A percentile compares a stretch with the other conserved stretches of the same genome.
Evolutionary conservation across 2,888 invertebrate genomes (phyloP).

Genomic region (Pelosia muscerda): DNA sequence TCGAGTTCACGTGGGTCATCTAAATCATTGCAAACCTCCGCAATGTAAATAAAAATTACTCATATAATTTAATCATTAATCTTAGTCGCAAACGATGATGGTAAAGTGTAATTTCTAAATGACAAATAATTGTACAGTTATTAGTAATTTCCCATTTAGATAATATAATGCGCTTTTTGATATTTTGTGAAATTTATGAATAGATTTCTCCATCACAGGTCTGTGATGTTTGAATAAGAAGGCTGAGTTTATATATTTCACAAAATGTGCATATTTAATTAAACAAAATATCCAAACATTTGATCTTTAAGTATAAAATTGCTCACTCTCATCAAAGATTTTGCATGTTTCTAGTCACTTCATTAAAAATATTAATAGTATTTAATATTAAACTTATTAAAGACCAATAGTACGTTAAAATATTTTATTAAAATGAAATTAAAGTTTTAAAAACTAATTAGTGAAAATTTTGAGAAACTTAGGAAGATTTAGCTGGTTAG

Average conservation of each 20-base stretch:
- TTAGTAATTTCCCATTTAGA: conserved; percentile 59
- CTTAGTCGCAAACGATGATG: conserved; percentile 54
- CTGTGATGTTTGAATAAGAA: conserved; percentile 11
- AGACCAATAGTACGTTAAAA: conserved; percentile 82
- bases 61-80: conserved; percentile 45
- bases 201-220: conserved; percentile 4
- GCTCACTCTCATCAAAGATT: conserved; percentile 75
- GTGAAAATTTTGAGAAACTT: conserved; percentile 62
- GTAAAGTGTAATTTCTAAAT: conserved; percentile 84
- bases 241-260: conserved; percentile 26
- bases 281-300: conserved; percentile 39
- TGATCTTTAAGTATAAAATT: conserved; percentile 63
- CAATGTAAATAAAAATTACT: conserved; percentile 37
- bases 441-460: conserved; percentile 66
- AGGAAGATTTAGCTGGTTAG: conserved; percentile 71
- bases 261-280: conserved; percentile 30
- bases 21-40: conserved; percentile 39
- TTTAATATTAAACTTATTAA: conserved; percentile 74
- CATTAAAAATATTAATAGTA: conserved; percentile 63
- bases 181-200: conserved; percentile 45
- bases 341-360: conserved; percentile 74
- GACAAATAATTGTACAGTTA: conserved; percentile 77
- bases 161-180: conserved; percentile 48
- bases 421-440: conserved; percentile 74
- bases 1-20: conserved; percentile 10